Base-by-base conservation (phyloP, 2,113 vertebrate genomes). In the Ceyx margarethae region DNA sequence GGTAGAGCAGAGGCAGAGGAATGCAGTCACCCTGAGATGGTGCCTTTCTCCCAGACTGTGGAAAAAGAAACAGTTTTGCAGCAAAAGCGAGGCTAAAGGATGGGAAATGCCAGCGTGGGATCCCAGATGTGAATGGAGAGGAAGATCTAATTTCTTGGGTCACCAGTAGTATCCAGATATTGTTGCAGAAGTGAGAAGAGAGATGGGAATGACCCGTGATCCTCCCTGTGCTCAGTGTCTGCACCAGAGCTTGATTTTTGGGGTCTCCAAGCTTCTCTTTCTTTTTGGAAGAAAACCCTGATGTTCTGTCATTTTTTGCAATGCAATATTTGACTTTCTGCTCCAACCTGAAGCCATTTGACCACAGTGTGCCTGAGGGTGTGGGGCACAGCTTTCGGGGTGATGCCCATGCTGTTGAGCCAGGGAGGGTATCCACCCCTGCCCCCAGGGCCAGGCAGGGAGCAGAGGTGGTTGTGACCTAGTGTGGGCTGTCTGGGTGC, bases 331-430 rank as follows among this genome's bases (percentile, higher is more conserved):
- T 60, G 11, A 42, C 5, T 53, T 76, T 80, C 31, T 83, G 72
- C 40, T 56, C 45, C 45, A 61, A 25, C 25, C 43, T 60, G 37
- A 45, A 79, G 10, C 40, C 26, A 33, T 58, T 67, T 80, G 83
- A 23, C 26, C 18, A 2, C 3, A 23, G 4, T 18, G 15, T 22
- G 12, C 43, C 54, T 28, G 51, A 7, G 15, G 21, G 16, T 0
- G 1, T 0, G 1, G 29, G 21, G 37, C 10, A 26, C 11, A 35
- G 56, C 29, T 85, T 66, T 65, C 0, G 3, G 51, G 37, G 22
- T 40, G 65, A 42, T 21, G 35, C 22, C 45, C 2, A 13, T 17
- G 25, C 76, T 61, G 33, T 28, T 46, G 54, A 56, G 67, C 14
- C 14, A 62, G 67, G 46, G 25, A 10, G 23, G 20, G 29, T 72